Evolutionary conservation across 2,113 vertebrate species (phyloP).

Genomic region (Marmota flaviventris): DNA sequence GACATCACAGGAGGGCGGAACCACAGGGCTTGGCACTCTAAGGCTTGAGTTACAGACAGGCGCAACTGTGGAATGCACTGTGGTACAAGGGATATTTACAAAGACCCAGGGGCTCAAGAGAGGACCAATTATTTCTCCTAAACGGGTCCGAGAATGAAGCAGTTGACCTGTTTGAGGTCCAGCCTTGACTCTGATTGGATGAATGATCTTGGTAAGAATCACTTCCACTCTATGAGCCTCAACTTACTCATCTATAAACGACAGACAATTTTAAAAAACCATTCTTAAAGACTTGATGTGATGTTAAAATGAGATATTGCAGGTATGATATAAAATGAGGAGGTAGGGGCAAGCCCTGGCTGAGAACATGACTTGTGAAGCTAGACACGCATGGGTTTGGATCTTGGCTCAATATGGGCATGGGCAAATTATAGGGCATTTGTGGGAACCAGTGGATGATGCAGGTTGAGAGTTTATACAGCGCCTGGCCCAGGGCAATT

Average conservation of each 20-base stretch:
- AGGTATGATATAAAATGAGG: background rate
- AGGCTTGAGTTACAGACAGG: background rate
- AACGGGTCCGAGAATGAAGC: background rate
- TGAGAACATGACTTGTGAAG: background rate
- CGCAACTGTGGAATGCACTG: background rate
- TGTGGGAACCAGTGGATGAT: background rate
- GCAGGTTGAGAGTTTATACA: fast-evolving
- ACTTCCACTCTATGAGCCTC: background rate
- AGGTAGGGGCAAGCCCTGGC: background rate
- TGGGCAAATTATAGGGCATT: background rate
- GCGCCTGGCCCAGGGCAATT: background rate
- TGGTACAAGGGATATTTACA: background rate
- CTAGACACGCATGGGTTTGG: background rate
- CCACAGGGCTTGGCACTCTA: background rate
- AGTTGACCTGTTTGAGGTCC: background rate
- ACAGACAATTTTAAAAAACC: background rate
- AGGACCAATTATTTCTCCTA: background rate
- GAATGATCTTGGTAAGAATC: background rate
- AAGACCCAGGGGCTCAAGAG: background rate
- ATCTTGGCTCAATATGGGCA: background rate
- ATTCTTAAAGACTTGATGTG: background rate
- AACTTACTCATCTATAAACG: background rate
- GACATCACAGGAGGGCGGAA: background rate
- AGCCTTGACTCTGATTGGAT: background rate
- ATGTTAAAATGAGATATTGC: background rate